These are phyloP conservation scores for Calidris pugnax DNA, from an alignment of 2,113 vertebrate genomes.

Conservation along the genomic window DNA sequence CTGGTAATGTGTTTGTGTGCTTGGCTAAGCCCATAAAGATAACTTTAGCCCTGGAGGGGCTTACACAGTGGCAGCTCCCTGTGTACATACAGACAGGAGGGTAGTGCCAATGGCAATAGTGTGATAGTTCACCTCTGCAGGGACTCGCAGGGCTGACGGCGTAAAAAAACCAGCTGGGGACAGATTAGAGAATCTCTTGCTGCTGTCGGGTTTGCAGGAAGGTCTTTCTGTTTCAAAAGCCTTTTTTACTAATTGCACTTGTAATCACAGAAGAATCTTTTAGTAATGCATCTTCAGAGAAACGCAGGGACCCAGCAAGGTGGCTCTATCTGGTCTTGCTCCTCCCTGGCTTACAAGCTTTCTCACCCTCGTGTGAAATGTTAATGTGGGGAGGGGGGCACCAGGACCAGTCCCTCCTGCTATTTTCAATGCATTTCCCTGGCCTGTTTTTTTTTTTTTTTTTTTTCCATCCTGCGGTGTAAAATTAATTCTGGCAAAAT, in stretches of 20 bases:
- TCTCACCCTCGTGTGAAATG: background rate
- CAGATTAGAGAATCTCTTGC: background rate
- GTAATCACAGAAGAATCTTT: background rate
- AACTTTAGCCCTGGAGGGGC: background rate
- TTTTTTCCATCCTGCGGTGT: background rate
- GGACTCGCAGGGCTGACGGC: background rate
- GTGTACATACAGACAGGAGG: background rate
- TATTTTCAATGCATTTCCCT: background rate
- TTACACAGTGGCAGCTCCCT: background rate
- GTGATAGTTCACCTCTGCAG: background rate
- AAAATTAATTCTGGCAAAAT: slow-evolving; percentile 42
- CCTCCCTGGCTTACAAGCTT: background rate
- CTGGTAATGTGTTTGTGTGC: background rate
- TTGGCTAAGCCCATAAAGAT: background rate
- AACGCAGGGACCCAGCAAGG: background rate
- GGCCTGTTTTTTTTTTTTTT: background rate
- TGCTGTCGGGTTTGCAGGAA: background rate
- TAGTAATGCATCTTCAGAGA: background rate
- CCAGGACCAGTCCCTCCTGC: background rate
- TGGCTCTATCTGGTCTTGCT: background rate
- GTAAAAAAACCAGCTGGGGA: background rate
- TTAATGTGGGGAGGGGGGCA: background rate
- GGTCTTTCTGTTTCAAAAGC: background rate
- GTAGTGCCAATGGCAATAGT: accelerated
- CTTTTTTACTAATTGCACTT: background rate